Evolutionary conservation across 1,140 invertebrate genomes (phyloP).

Genomic region (Bombus vancouverensis): DNA sequence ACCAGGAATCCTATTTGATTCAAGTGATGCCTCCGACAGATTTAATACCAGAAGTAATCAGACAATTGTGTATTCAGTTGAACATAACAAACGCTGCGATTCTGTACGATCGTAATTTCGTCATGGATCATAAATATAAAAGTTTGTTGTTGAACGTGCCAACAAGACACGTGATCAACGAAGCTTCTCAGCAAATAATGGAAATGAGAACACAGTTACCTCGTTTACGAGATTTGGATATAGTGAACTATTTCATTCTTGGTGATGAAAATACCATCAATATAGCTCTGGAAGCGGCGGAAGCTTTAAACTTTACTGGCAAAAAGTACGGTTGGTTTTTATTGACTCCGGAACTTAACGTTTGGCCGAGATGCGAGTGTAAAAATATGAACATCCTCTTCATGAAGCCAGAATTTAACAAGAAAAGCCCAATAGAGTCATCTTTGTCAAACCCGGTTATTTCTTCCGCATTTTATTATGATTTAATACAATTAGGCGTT

Average conservation of each 20-base stretch:
- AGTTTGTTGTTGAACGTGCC: slow-evolving; percentile 93
- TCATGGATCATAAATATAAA: slow-evolving; percentile 96
- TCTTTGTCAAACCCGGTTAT: slow-evolving; percentile 69
- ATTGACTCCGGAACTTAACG: slow-evolving; percentile 83
- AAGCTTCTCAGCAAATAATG: slow-evolving; percentile 82
- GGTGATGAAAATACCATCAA: slow-evolving; percentile 88
- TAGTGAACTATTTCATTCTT: slow-evolving; percentile 94
- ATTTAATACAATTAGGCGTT: slow-evolving; percentile 88
- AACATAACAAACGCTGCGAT: slow-evolving; percentile 96
- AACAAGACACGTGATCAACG: slow-evolving; percentile 91
- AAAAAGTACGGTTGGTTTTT: slow-evolving; percentile 86
- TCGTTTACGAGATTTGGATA: slow-evolving; percentile 90
- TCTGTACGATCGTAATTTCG: slow-evolving; percentile 93
- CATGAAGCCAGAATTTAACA: slow-evolving; percentile 59
- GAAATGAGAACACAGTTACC: slow-evolving; percentile 86
- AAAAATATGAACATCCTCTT: slow-evolving; percentile 75
- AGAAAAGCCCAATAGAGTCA: neutral
- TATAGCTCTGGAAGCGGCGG: slow-evolving; percentile 84
- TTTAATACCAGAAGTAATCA: slow-evolving; percentile 90
- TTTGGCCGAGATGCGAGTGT: slow-evolving; percentile 70
- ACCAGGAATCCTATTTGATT: slow-evolving; percentile 87
- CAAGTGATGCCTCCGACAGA: slow-evolving; percentile 91
- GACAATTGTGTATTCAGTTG: slow-evolving; percentile 90
- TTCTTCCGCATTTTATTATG: slow-evolving; percentile 92
- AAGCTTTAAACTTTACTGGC: slow-evolving; percentile 75